A percentile compares a stretch with the other conserved stretches of the same genome.
Evolutionary conservation across 1,140 invertebrate species (phyloP).

Genomic region (Sycophila sp.): DNA sequence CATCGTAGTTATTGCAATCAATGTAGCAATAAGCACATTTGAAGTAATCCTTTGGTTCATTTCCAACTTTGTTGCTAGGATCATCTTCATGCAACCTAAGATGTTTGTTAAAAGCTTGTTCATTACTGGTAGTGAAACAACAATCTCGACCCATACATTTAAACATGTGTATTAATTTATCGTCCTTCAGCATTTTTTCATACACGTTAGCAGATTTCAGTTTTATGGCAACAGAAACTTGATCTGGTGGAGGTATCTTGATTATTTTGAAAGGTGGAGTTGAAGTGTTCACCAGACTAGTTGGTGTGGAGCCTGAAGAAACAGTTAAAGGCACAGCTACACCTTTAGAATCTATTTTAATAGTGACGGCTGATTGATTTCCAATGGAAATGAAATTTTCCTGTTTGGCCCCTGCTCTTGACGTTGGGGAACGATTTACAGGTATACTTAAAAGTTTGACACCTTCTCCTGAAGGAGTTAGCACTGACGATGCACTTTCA

Average conservation of each 20-base stretch:
- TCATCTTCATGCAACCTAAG: constrained; percentile 54
- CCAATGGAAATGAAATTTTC: constrained; percentile 31
- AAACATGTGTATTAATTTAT: constrained; percentile 63
- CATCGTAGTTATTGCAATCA: constrained; percentile 40
- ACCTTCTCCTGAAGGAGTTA: constrained; percentile 34
- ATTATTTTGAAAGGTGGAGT: constrained; percentile 36
- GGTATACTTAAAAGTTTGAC: constrained; percentile 53
- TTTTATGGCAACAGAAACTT: constrained; percentile 36
- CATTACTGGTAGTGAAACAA: constrained; percentile 61
- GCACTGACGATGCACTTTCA: constrained; percentile 13
- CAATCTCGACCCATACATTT: constrained; percentile 71
- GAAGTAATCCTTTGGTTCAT: constrained; percentile 47
- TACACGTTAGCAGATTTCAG: constrained; percentile 52
- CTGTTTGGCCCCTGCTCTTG: constrained; percentile 18
- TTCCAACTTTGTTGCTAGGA: background rate
- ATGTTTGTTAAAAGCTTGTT: constrained; percentile 61
- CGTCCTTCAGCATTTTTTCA: constrained; percentile 51
- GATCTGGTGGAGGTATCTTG: constrained; percentile 21
- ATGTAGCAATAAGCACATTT: constrained; percentile 64
- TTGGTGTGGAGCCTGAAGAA: background rate
- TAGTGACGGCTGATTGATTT: constrained; percentile 28
- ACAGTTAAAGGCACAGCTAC: constrained; percentile 29
- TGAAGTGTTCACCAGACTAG: constrained; percentile 6
- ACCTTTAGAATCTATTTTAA: constrained; percentile 43
- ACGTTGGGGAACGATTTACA: constrained; percentile 37